Percentiles rank a stretch among this genome's conserved stretches.
phyloP scores from a whole-genome alignment of 30 jellyfish, hydroid and myxozoan genomes.

The Rhopilema esculentum region DNA sequence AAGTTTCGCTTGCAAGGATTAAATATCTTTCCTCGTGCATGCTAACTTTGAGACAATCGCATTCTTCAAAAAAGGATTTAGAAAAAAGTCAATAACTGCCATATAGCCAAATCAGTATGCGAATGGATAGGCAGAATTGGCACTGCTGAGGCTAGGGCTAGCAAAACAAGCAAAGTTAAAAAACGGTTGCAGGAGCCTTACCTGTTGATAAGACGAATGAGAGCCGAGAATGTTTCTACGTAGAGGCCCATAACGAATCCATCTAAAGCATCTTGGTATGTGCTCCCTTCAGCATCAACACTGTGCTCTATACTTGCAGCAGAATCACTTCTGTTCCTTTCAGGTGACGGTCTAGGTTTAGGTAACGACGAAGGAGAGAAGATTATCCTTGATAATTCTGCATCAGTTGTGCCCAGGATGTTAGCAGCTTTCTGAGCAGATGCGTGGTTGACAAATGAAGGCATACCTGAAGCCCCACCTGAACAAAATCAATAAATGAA shows the following conservation, averaged over 20 bases:
- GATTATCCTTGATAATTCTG: constrained; percentile 74
- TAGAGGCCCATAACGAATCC: constrained; percentile 94
- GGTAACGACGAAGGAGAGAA: constrained; percentile 64
- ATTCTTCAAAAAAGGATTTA: too few relatives aligned
- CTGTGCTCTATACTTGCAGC: constrained; percentile 40
- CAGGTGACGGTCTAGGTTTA: constrained; percentile 65
- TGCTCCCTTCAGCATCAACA: constrained; percentile 26
- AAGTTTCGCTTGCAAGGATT: too few relatives aligned
- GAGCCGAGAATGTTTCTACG: constrained; percentile 93
- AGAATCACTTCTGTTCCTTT: constrained; percentile 56
- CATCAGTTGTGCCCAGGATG: constrained; percentile 89
- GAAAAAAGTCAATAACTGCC: too few relatives aligned
- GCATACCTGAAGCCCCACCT: constrained; percentile 66
- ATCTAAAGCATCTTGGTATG: constrained; percentile 77
- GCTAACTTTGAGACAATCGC: too few relatives aligned
- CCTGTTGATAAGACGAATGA: constrained; percentile 88
- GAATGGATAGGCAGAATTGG: too few relatives aligned
- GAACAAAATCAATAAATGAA: neutral
- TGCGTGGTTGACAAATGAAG: constrained; percentile 71
- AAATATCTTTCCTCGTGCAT: too few relatives aligned
- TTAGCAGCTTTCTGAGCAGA: constrained; percentile 92
- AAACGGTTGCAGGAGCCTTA: neutral
- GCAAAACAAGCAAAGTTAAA: neutral
- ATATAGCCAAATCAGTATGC: too few relatives aligned
- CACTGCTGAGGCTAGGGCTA: neutral